These are phyloP conservation scores for Cirrhinus mrigala DNA, from an alignment of 2,797 vertebrate genomes.

Conservation along the genomic window DNA sequence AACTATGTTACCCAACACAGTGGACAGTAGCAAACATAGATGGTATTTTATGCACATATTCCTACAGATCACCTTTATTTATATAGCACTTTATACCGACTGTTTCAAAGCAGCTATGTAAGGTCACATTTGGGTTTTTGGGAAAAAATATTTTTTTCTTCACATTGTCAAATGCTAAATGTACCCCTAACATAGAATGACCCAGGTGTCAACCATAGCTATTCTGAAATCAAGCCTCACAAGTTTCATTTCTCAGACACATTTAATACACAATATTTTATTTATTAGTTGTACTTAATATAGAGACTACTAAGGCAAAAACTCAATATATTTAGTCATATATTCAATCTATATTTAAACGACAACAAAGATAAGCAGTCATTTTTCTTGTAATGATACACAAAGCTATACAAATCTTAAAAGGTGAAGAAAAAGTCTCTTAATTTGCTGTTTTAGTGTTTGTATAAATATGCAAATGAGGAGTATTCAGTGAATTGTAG, in stretches of 20 bases:
- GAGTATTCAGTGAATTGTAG: neutral
- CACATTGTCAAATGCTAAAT: no score
- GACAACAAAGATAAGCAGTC: neutral
- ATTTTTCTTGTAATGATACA: neutral
- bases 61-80: no score
- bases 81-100: no score
- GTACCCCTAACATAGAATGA: no score
- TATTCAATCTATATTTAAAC: neutral
- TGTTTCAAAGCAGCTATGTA: no score
- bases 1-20: no score
- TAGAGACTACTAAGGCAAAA: constrained; percentile 3
- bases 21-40: no score
- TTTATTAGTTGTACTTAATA: constrained; percentile 5
- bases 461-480: constrained; percentile 5
- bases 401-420: constrained; percentile 16
- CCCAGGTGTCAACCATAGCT: neutral
- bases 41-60: no score
- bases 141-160: no score
- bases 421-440: neutral
- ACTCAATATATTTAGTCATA: constrained; percentile 8
- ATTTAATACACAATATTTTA: constrained; percentile 5
- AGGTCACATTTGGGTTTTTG: no score
- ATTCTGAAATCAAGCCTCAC: neutral
- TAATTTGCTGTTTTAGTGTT: neutral
- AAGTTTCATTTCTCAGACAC: neutral